Conservation (phyloP, 2,888 invertebrate genomes). For the Oscheius sp. region DNA sequence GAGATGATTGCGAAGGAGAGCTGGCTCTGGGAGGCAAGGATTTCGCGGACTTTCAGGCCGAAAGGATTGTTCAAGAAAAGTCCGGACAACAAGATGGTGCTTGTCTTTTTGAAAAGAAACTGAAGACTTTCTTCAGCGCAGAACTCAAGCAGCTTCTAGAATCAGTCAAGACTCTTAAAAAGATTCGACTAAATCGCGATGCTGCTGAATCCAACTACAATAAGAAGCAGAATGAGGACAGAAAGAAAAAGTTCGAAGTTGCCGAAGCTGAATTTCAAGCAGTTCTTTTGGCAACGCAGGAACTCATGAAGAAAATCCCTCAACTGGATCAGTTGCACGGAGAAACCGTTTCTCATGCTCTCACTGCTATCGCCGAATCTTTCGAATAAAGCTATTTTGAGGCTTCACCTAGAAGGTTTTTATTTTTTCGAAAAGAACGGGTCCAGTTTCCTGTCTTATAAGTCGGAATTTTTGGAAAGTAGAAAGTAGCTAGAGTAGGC, state of each 20-base stretch:
- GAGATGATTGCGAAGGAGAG: neutral
- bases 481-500: no score
- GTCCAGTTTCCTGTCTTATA: no score
- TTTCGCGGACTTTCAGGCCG: neutral
- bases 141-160: neutral
- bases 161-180: neutral
- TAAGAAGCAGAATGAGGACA: neutral
- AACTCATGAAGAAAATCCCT: neutral
- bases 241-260: conserved; percentile 6
- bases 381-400: no score
- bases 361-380: no score
- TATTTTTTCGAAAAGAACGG: no score
- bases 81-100: neutral
- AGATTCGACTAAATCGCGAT: conserved; percentile 7
- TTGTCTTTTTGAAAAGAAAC: neutral
- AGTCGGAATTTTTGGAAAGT: no score
- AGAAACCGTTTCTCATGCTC: no score
- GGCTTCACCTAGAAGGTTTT: no score
- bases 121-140: conserved; percentile 10
- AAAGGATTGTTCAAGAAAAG: conserved; percentile 3
- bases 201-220: neutral
- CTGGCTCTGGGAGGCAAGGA: neutral
- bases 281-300: neutral
- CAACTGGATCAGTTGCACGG: conserved; percentile 11
- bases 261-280: neutral